Base-by-base conservation (phyloP, 2,888 invertebrate genomes). In the Dynastes grantii region DNA sequence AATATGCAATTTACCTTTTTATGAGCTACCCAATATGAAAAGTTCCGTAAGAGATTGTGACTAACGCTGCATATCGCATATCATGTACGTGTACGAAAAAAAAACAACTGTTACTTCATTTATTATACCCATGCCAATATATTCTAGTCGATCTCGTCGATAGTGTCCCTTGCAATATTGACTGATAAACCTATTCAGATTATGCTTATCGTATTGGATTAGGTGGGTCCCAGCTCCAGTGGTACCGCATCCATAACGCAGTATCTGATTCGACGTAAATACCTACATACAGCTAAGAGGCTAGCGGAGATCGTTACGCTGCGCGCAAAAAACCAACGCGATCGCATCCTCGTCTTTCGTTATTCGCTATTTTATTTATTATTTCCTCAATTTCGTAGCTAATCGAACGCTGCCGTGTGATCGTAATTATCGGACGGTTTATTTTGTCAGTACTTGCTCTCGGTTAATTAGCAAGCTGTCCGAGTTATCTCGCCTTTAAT, bases 371-470 rank as follows among this genome's bases (percentile, higher is more conserved):
- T 45, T 58, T 75, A 75, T 61, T 75, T 75, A 58, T 61, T 61
- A 75, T 75, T 75, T 75, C 58, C 73, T 75, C 61, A 75, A 61
- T 75, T 75, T 75, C 61, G 61, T 61, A 75, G 45, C 73, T 61
- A 75, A 75, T 58, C 40, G 27, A 16, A n/a, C 73, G 45, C n/a
- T 13, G 16, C n/a, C 29, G n/a, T 45, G 40, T 61, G 13, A 9
- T 45, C 61, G 22, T 75, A 75, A 75, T 75, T 61, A 75, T 75
- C 55, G 61, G 16, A 49, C 27, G 45, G 73, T 75, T 61, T 75
- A 75, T 75, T 61, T 58, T 45, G 45, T 45, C 16, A 61, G 45
- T 45, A 40, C 16, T 58, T 9, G 55, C 63, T 45, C 45, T 45
- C 45, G 45, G 61, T n/a, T 75, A 75, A 75, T 75, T 75, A 61